These are phyloP conservation scores for Drosophila colorata DNA, from an alignment of 2,888 invertebrate species.

Conservation along the genomic window DNA sequence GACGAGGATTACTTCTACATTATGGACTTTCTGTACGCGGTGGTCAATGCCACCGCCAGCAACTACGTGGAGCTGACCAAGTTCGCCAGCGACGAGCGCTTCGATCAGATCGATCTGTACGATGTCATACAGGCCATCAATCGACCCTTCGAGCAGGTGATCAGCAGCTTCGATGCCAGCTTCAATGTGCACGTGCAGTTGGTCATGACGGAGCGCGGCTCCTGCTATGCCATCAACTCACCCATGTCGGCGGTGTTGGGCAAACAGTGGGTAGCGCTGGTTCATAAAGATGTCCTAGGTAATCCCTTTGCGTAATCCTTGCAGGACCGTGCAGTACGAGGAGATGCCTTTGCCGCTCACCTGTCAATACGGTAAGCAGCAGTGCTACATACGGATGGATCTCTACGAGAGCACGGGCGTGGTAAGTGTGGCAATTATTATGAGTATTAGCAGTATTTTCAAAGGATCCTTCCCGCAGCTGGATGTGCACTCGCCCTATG, in stretches of 20 bases:
- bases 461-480: constrained; percentile 58
- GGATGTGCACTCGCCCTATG: constrained; percentile 83
- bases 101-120: constrained; percentile 85
- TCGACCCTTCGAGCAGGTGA: constrained; percentile 77
- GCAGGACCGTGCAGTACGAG: constrained; percentile 61
- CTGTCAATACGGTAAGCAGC: constrained; percentile 83
- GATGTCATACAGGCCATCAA: constrained; percentile 79
- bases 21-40: constrained; percentile 85
- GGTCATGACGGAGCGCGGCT: constrained; percentile 89
- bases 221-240: constrained; percentile 89
- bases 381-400: constrained; percentile 84
- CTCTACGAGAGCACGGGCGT: constrained; percentile 82
- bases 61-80: constrained; percentile 84
- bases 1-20: constrained; percentile 86
- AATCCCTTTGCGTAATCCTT: background rate
- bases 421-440: constrained; percentile 53
- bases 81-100: constrained; percentile 85
- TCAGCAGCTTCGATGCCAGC: constrained; percentile 74
- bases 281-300: background rate
- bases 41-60: constrained; percentile 85
- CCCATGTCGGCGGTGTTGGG: constrained; percentile 77
- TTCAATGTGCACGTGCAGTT: constrained; percentile 72
- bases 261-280: constrained; percentile 59
- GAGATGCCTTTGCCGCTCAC: constrained; percentile 62
- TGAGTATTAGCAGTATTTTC: no score